A percentile compares a stretch with the other conserved stretches of the same genome.
These are phyloP conservation scores for Carposina sasakii DNA, from an alignment of 1,140 invertebrate genomes.

Conservation along the genomic window DNA sequence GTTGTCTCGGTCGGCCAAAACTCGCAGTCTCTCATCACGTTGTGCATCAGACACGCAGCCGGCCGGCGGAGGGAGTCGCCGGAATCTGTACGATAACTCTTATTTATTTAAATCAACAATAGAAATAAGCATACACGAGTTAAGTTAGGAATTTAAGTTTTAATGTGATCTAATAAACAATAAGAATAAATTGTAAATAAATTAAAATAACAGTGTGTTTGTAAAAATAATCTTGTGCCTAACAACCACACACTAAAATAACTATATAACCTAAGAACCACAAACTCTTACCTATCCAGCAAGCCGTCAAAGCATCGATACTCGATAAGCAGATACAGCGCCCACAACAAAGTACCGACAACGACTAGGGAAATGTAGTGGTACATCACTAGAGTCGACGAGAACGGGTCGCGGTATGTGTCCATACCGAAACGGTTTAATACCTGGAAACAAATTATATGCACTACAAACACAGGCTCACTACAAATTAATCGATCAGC, in stretches of 20 bases:
- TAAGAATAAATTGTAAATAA: too few species aligned
- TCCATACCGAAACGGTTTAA: constrained; percentile 77
- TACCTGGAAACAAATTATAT: constrained; percentile 53
- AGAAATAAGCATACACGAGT: background rate
- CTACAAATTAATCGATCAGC: too few species aligned
- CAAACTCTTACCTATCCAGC: constrained; percentile 45
- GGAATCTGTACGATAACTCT: background rate
- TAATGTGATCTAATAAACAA: too few species aligned
- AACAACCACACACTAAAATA: too few species aligned
- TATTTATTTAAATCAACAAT: background rate
- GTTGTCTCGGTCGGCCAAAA: constrained; percentile 43
- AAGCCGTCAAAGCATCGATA: constrained; percentile 58
- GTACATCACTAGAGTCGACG: constrained; percentile 69
- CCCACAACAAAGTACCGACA: constrained; percentile 67
- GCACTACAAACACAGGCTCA: too few species aligned
- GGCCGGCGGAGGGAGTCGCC: background rate
- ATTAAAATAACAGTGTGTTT: too few species aligned
- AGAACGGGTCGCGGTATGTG: constrained; percentile 76
- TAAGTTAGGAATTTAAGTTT: too few species aligned
- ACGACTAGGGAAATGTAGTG: constrained; percentile 71
- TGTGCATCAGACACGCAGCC: constrained; percentile 4
- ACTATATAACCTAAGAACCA: too few species aligned
- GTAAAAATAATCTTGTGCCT: too few species aligned
- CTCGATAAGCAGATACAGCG: constrained; percentile 75
- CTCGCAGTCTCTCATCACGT: constrained; percentile 56